phyloP scores from a whole-genome alignment of 2,797 vertebrate genomes.

The Coregonus ussuriensis region DNA sequence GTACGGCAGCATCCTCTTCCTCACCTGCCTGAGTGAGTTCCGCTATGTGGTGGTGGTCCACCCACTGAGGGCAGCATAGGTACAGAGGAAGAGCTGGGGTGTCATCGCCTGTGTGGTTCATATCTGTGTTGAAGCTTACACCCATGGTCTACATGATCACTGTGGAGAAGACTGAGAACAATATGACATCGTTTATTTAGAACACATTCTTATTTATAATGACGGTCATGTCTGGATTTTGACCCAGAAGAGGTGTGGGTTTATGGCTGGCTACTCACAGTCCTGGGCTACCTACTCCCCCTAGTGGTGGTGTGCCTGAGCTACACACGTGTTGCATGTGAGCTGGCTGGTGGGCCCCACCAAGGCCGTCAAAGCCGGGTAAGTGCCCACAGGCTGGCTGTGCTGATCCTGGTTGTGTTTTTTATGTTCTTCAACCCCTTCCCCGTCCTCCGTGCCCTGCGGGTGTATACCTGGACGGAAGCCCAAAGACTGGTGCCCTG shows the following conservation, averaged over 20 bases:
- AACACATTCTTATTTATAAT: too few species aligned
- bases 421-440: slow-evolving; percentile 46
- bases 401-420: slow-evolving; percentile 46
- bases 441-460: slow-evolving; percentile 33
- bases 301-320: slow-evolving; percentile 38
- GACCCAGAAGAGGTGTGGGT: slow-evolving; percentile 32
- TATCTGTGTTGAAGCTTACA: slow-evolving; percentile 42
- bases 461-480: slow-evolving; percentile 32
- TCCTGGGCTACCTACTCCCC: too few species aligned
- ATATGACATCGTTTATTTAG: too few species aligned
- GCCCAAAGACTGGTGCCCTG: slow-evolving; percentile 16
- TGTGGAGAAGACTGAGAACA: neutral
- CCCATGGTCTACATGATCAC: slow-evolving; percentile 49
- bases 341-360: slow-evolving; percentile 28
- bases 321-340: slow-evolving; percentile 16
- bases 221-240: slow-evolving; percentile 47
- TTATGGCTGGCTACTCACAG: slow-evolving; percentile 32
- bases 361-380: slow-evolving; percentile 11
- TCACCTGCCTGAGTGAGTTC: slow-evolving; percentile 80
- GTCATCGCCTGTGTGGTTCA: slow-evolving; percentile 65
- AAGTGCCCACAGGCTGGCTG: slow-evolving; percentile 35
- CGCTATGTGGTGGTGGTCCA: slow-evolving; percentile 73
- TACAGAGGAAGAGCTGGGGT: slow-evolving; percentile 70
- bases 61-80: slow-evolving; percentile 65
- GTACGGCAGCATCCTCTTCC: slow-evolving; percentile 79